Percentiles rank a stretch among this genome's conserved stretches.
Conservation (phyloP, 2,113 vertebrate genomes). For the Noctilio leporinus region DNA sequence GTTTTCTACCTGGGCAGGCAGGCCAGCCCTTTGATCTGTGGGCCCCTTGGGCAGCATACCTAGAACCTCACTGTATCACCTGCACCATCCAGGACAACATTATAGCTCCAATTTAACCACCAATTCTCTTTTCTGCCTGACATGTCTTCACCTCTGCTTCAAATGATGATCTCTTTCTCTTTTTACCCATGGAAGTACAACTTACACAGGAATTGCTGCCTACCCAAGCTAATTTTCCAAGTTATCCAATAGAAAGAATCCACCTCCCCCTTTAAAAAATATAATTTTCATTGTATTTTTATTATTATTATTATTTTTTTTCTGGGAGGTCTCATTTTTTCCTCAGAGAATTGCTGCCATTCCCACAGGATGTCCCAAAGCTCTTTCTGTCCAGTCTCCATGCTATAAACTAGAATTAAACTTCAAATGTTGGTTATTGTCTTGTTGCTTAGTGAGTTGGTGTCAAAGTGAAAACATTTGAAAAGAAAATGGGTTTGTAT, state of each 20-base stretch:
- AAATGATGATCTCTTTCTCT: neutral
- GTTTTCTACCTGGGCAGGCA: neutral
- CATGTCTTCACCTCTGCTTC: neutral
- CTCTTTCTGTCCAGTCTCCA: neutral
- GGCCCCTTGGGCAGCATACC: neutral
- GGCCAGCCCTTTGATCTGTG: neutral
- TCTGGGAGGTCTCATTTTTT: neutral
- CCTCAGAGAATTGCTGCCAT: conserved; percentile 7
- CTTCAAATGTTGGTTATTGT: neutral
- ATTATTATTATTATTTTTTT: neutral
- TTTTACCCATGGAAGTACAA: neutral
- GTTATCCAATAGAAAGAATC: neutral
- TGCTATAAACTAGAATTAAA: conserved; percentile 15
- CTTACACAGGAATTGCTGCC: neutral
- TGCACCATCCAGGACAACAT: neutral
- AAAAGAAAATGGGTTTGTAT: conserved; percentile 34
- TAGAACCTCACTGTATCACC: neutral
- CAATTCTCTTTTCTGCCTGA: neutral
- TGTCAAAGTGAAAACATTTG: conserved; percentile 38
- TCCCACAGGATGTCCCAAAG: neutral
- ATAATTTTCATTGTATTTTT: neutral
- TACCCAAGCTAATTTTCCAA: neutral
- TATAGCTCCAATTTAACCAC: neutral
- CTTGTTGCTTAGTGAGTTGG: conserved; percentile 22
- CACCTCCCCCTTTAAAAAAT: neutral